phyloP scores from a whole-genome alignment of 2,113 vertebrate genomes.

The Verasper variegatus region DNA sequence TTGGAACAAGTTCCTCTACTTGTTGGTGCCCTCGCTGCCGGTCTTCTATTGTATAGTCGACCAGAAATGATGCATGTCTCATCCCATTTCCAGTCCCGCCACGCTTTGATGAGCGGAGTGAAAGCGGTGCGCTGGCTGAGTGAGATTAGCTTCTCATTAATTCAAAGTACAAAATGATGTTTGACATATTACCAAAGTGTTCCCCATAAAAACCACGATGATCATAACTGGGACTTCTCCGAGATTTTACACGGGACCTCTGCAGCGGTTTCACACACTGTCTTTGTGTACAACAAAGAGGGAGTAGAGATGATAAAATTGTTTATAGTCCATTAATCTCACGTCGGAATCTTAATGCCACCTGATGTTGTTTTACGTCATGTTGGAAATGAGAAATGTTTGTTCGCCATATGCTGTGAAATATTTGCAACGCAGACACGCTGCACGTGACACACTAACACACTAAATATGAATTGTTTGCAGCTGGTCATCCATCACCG shows the following conservation, averaged over 20 bases:
- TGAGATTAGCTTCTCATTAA: constrained; percentile 42
- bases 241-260: not conserved
- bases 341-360: not conserved
- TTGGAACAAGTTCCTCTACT: constrained; percentile 10
- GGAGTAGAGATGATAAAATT: not conserved
- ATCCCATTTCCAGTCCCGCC: constrained; percentile 47
- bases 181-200: constrained; percentile 27
- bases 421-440: constrained; percentile 18
- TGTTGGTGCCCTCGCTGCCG: constrained; percentile 12
- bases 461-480: constrained; percentile 40
- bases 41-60: constrained; percentile 5
- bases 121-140: constrained; percentile 33
- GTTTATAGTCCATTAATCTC: not conserved
- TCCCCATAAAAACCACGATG: not conserved
- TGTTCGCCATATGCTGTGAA: not conserved
- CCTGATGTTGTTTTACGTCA: not conserved
- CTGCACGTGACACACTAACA: constrained; percentile 20
- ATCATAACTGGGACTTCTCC: constrained; percentile 13
- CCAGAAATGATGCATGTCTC: constrained; percentile 41
- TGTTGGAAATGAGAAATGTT: not conserved
- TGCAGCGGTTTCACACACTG: not conserved
- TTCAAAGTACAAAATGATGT: constrained; percentile 36
- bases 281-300: not conserved
- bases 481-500: constrained; percentile 48
- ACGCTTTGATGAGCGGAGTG: constrained; percentile 41